phyloP scores from a whole-genome alignment of 2,888 invertebrate genomes.

The Metopia argyrocephala region DNA sequence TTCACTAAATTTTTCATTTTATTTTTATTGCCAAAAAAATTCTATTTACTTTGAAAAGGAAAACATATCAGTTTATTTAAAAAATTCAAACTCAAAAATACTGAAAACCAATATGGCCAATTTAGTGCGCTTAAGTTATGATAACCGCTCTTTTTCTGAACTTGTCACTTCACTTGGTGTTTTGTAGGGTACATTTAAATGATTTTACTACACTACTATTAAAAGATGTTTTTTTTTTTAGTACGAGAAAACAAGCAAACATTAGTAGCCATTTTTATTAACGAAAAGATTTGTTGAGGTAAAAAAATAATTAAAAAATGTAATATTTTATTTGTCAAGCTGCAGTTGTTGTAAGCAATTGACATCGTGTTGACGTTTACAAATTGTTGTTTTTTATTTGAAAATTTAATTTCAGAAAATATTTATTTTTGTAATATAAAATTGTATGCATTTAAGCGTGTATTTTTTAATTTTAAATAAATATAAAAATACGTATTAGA shows the following conservation, averaged over 20 bases:
- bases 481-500: not conserved
- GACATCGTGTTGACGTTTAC: conserved; percentile 66
- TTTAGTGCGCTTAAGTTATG: too few relatives aligned
- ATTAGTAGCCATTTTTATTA: conserved; percentile 18
- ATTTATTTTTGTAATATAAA: conserved; percentile 35
- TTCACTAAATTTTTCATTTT: too few relatives aligned
- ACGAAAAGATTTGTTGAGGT: conserved; percentile 11
- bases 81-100: too few relatives aligned
- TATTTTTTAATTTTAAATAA: not conserved
- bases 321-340: conserved; percentile 33
- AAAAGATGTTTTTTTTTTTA: conserved; percentile 38
- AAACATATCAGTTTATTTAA: too few relatives aligned
- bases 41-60: too few relatives aligned
- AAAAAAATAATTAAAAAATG: conserved; percentile 1
- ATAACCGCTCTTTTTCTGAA: too few relatives aligned
- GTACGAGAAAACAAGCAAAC: conserved; percentile 13
- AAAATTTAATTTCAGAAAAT: conserved; percentile 42
- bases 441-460: conserved; percentile 28
- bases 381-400: conserved; percentile 59
- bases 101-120: too few relatives aligned
- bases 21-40: too few relatives aligned
- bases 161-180: too few relatives aligned
- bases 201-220: not conserved
- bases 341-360: conserved; percentile 41
- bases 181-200: not conserved